Conservation (phyloP, 2,797 vertebrate genomes). For the Sciurus vulgaris region DNA sequence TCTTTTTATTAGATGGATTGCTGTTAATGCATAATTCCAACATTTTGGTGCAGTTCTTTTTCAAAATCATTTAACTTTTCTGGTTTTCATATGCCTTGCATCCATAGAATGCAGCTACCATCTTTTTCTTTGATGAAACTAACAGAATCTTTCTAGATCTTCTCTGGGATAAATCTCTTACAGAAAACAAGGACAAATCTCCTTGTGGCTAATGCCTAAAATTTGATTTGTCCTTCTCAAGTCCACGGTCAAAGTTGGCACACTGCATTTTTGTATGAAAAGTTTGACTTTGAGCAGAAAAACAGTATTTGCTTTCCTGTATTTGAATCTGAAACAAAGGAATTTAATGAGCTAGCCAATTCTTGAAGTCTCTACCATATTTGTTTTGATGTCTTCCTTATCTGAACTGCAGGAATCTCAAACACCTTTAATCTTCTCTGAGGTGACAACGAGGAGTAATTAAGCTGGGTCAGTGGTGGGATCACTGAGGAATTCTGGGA, state of each 20-base stretch:
- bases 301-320: background rate
- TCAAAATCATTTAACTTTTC: background rate
- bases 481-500: constrained; percentile 23
- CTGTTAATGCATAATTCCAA: constrained; percentile 8
- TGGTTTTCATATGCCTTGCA: background rate
- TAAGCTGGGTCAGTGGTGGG: constrained; percentile 31
- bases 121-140: constrained; percentile 23
- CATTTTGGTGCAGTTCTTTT: background rate
- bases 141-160: background rate
- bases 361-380: background rate
- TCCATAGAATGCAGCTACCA: background rate
- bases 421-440: background rate
- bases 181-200: background rate
- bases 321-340: constrained; percentile 3
- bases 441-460: background rate
- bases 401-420: background rate
- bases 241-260: background rate
- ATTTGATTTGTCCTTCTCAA: background rate
- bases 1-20: constrained; percentile 30
- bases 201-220: background rate
- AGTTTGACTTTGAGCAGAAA: background rate
- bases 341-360: background rate
- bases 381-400: constrained; percentile 16
- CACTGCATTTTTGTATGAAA: background rate
- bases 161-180: background rate